phyloP scores from a whole-genome alignment of 1,140 invertebrate genomes.

The Phortica variegata region DNA sequence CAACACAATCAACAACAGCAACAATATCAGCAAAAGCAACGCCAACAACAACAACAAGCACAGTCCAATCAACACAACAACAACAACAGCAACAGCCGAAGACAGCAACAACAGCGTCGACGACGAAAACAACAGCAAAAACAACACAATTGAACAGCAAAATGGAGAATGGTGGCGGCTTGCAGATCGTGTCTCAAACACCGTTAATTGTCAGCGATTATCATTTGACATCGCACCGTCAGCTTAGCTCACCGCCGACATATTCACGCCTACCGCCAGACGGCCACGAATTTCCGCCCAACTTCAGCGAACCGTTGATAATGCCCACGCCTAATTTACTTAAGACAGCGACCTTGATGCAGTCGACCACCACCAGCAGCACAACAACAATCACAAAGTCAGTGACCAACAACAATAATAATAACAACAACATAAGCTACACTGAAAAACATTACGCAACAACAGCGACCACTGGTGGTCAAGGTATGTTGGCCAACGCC shows the following conservation, averaged over 20 bases:
- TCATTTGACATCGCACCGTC: constrained; percentile 24
- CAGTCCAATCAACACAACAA: constrained; percentile 1
- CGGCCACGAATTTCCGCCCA: constrained; percentile 82
- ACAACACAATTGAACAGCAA: constrained; percentile 16
- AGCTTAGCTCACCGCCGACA: constrained; percentile 54
- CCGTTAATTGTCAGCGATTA: constrained; percentile 50
- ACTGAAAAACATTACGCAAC: constrained; percentile 15
- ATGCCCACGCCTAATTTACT: constrained; percentile 36
- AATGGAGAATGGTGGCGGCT: constrained; percentile 25
- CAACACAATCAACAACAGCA: constrained; percentile 5
- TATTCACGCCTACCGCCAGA: constrained; percentile 79
- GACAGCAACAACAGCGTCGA: neutral
- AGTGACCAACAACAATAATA: constrained; percentile 17
- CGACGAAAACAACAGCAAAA: neutral
- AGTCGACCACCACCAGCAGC: constrained; percentile 10
- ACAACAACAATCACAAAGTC: constrained; percentile 13
- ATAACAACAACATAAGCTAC: constrained; percentile 23
- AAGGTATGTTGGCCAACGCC: constrained; percentile 14
- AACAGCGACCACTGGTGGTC: constrained; percentile 5
- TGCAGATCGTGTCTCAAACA: constrained; percentile 24
- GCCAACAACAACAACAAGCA: constrained; percentile 16
- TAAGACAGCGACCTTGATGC: constrained; percentile 19
- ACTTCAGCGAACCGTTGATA: constrained; percentile 66
- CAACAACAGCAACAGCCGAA: constrained; percentile 17
- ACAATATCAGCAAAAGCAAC: constrained; percentile 17